Percentiles rank a stretch among this genome's conserved stretches.
phyloP scores from a whole-genome alignment of 1,140 invertebrate species.

The Brachionus plicatilis region DNA sequence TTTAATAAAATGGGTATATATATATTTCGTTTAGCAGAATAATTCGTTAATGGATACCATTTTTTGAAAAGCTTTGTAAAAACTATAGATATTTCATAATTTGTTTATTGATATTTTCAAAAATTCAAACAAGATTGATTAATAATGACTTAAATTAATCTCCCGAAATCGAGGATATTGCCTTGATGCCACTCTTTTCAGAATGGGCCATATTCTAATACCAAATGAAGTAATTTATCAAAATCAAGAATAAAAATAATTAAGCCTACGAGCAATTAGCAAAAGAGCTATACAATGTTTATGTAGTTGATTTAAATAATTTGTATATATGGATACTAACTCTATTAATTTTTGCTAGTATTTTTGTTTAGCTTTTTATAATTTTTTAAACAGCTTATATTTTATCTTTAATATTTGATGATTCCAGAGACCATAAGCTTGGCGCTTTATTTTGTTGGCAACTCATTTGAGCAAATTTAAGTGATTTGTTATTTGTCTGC shows the following conservation, averaged over 20 bases:
- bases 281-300: background rate
- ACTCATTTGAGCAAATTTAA: background rate
- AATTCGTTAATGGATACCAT: background rate
- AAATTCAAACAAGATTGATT: background rate
- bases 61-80: background rate
- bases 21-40: background rate
- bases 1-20: background rate
- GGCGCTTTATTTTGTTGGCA: background rate
- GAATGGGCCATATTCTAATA: background rate
- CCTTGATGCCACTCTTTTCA: background rate
- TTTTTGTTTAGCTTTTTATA: background rate
- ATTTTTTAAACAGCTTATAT: background rate
- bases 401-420: background rate
- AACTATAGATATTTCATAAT: background rate
- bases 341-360: background rate
- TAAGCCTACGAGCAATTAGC: background rate
- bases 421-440: background rate
- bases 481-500: background rate
- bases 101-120: background rate
- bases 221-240: background rate
- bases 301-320: background rate
- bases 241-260: background rate
- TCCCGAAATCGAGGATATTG: background rate
- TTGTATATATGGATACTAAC: background rate
- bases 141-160: background rate